phyloP scores from a whole-genome alignment of 2,888 invertebrate species.

The Caenorhabditis virilis region DNA sequence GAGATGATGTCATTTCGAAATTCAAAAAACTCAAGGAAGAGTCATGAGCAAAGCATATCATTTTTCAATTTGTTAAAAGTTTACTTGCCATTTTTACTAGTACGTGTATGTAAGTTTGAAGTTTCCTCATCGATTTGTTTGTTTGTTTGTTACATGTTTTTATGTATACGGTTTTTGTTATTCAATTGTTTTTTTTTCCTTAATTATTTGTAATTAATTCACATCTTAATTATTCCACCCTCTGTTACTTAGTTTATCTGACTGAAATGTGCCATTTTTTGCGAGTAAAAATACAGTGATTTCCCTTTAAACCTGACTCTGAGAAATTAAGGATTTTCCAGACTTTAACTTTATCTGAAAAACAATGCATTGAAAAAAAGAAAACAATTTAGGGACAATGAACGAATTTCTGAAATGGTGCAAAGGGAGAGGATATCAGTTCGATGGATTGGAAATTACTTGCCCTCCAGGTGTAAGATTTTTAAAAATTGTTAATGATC shows the following conservation, averaged over 20 bases:
- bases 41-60: background rate
- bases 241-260: background rate
- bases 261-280: background rate
- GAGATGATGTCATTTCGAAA: slow-evolving; percentile 13
- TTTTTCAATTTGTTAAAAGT: too few relatives aligned
- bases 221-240: too few relatives aligned
- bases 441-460: slow-evolving; percentile 45
- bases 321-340: too few relatives aligned
- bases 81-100: too few relatives aligned
- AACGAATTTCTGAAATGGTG: slow-evolving; percentile 48
- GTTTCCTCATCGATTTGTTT: too few relatives aligned
- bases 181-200: too few relatives aligned
- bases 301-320: too few relatives aligned
- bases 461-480: slow-evolving; percentile 27
- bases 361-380: background rate
- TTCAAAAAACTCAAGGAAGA: slow-evolving; percentile 9
- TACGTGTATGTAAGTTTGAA: too few relatives aligned
- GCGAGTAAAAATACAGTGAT: too few relatives aligned
- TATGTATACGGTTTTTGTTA: too few relatives aligned
- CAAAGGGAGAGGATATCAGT: slow-evolving; percentile 29
- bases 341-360: background rate
- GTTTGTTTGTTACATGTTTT: too few relatives aligned
- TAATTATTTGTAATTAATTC: too few relatives aligned
- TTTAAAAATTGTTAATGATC: background rate
- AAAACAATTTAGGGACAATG: slow-evolving; percentile 10